Conservation (phyloP, 2,113 vertebrate species). For the Labeo catla region DNA sequence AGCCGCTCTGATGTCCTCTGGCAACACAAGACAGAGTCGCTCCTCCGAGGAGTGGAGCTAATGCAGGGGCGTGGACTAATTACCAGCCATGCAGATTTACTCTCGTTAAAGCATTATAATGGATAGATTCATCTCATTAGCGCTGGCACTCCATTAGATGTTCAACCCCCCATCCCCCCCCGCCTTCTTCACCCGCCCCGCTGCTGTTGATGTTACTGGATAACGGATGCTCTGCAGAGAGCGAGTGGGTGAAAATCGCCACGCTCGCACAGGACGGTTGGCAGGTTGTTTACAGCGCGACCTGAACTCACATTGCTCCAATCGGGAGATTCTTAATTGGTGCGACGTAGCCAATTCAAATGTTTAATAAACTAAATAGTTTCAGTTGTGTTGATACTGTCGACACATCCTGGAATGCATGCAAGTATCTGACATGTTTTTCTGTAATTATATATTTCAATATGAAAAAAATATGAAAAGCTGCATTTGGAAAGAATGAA, state of each 20-base stretch:
- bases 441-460: neutral
- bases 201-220: constrained; percentile 32
- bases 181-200: neutral
- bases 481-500: too few species aligned
- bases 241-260: constrained; percentile 15
- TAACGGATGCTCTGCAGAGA: constrained; percentile 10
- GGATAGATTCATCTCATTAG: constrained; percentile 71
- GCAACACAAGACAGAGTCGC: constrained; percentile 48
- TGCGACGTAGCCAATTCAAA: neutral
- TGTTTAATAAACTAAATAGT: constrained; percentile 40
- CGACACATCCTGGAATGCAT: neutral
- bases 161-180: neutral
- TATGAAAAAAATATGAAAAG: neutral
- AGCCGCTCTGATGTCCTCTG: constrained; percentile 56
- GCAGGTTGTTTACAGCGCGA: constrained; percentile 47
- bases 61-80: constrained; percentile 66
- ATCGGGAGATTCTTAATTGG: neutral
- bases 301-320: constrained; percentile 29
- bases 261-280: constrained; percentile 23
- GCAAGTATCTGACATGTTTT: neutral
- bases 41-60: constrained; percentile 64
- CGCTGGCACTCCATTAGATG: constrained; percentile 51
- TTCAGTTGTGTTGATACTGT: constrained; percentile 36
- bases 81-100: constrained; percentile 66
- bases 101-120: constrained; percentile 66